These are phyloP conservation scores for Callyntrura sp. DNA, from an alignment of 2,888 invertebrate genomes.

Conservation along the genomic window DNA sequence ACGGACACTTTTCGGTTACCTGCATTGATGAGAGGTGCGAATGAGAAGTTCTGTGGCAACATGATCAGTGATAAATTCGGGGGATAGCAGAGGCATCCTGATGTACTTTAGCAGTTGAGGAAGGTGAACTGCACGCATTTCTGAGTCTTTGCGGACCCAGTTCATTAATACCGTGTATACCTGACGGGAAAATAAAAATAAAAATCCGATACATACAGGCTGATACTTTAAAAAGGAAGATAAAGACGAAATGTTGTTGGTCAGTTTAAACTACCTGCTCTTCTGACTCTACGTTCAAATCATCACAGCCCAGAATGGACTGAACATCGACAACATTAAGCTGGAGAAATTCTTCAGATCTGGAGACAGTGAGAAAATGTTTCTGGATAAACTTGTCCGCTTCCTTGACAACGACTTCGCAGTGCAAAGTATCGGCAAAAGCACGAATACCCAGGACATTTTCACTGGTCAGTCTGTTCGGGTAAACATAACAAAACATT, in stretches of 20 bases:
- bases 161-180: conserved; percentile 94
- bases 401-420: conserved; percentile 89
- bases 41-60: conserved; percentile 93
- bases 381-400: conserved; percentile 93
- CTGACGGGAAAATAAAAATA: conserved; percentile 84
- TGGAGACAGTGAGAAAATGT: conserved; percentile 91
- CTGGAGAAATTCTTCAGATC: conserved; percentile 91
- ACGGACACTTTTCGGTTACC: conserved; percentile 86
- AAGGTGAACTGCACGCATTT: conserved; percentile 87
- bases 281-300: conserved; percentile 91
- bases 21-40: conserved; percentile 91
- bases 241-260: not conserved
- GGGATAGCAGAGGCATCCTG: conserved; percentile 92
- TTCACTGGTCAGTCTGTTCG: conserved; percentile 90
- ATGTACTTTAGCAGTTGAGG: conserved; percentile 91
- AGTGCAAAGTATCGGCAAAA: conserved; percentile 93
- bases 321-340: conserved; percentile 88
- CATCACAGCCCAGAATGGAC: conserved; percentile 91
- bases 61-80: conserved; percentile 92
- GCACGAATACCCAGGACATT: conserved; percentile 93
- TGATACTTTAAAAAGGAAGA: not conserved
- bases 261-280: conserved; percentile 87
- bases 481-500: no score
- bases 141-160: conserved; percentile 91
- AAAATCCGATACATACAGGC: no score